These are phyloP conservation scores for Portunus trituberculatus DNA, from an alignment of 1,140 invertebrate genomes.

Conservation along the genomic window DNA sequence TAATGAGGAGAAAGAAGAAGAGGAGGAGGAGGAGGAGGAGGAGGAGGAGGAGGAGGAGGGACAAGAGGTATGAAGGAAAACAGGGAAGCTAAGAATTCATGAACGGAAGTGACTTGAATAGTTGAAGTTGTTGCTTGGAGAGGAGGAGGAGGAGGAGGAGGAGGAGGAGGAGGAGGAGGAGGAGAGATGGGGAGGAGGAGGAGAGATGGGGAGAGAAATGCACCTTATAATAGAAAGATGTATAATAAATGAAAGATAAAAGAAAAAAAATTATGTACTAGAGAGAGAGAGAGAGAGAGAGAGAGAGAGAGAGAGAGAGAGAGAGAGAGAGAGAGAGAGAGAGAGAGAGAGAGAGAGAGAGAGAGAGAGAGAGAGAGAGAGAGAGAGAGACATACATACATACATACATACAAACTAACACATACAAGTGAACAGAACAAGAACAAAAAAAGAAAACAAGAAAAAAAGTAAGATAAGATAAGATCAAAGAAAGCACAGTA, in stretches of 20 bases:
- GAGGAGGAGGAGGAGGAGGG: slow-evolving; percentile 39
- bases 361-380: not conserved
- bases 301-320: slow-evolving; percentile 48
- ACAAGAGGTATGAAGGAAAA: not conserved
- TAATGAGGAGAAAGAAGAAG: not conserved
- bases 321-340: slow-evolving; percentile 52
- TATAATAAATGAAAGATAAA: no score
- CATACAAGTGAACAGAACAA: no score
- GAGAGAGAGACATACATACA: no score
- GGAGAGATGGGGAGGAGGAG: not conserved
- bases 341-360: slow-evolving; percentile 35
- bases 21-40: slow-evolving; percentile 42
- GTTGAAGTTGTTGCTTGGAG: slow-evolving; percentile 6
- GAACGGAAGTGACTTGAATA: not conserved
- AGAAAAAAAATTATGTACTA: not conserved
- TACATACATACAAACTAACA: no score
- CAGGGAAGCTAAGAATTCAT: not conserved
- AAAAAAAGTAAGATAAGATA: not conserved
- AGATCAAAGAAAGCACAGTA: not conserved
- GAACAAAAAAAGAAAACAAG: no score
- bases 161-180: slow-evolving; percentile 28
- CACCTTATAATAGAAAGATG: no score
- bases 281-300: slow-evolving; percentile 40
- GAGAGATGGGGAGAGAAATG: not conserved
- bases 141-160: slow-evolving; percentile 31